Conservation (phyloP, 2,113 vertebrate genomes). For the Turnix velox region DNA sequence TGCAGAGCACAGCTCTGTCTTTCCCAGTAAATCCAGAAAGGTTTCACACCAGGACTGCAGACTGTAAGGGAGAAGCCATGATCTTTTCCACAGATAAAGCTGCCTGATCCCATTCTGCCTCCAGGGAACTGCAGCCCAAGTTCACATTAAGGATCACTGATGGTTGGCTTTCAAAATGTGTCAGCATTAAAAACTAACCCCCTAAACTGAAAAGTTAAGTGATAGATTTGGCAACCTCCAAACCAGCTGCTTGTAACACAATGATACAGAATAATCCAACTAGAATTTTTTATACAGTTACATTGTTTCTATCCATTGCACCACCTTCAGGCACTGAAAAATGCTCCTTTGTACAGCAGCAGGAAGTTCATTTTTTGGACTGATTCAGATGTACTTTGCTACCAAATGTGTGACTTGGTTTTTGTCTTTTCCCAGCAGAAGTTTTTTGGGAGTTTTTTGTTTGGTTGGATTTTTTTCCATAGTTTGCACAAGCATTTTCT, state of each 20-base stretch:
- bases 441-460: too few species aligned
- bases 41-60: not conserved
- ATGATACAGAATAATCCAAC: not conserved
- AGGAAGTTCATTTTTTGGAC: not conserved
- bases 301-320: accelerated
- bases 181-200: not conserved
- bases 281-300: too few species aligned
- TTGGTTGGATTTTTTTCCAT: not conserved
- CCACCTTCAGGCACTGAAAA: not conserved
- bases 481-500: not conserved
- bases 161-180: not conserved
- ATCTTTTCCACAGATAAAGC: not conserved
- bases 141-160: not conserved
- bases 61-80: not conserved
- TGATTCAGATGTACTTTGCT: not conserved
- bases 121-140: not conserved
- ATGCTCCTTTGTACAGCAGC: not conserved
- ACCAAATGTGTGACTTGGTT: not conserved
- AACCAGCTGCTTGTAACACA: not conserved
- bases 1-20: not conserved
- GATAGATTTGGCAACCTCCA: not conserved
- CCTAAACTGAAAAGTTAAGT: not conserved
- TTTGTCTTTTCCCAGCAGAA: not conserved
- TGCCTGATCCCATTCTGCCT: not conserved
- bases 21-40: not conserved